phyloP scores from a whole-genome alignment of 2,797 vertebrate species.

The Petrocephalus sullivani region DNA sequence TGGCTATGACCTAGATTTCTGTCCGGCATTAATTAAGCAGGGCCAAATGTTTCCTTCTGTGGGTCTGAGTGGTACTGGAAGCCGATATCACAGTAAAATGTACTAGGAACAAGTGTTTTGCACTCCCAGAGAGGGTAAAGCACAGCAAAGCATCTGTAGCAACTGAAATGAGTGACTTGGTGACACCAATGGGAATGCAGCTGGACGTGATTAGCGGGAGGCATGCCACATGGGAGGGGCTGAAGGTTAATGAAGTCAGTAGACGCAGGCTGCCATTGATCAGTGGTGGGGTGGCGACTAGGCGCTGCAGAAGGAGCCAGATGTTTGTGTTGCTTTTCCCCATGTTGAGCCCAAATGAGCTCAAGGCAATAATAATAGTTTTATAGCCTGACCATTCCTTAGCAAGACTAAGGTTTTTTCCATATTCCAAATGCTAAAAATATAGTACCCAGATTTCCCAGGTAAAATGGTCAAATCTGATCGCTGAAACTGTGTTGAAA shows the following conservation, averaged over 20 bases:
- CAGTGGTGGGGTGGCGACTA: neutral
- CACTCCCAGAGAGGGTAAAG: neutral
- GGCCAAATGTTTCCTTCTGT: neutral
- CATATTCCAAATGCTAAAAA: neutral
- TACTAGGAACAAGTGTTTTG: neutral
- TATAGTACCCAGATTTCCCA: neutral
- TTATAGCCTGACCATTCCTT: neutral
- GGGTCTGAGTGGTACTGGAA: neutral
- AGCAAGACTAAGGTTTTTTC: neutral
- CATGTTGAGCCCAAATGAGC: neutral
- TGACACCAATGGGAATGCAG: neutral
- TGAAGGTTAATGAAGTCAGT: neutral
- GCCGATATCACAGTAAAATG: neutral
- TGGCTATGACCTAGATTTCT: constrained; percentile 19
- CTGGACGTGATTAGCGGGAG: neutral
- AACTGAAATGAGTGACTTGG: neutral
- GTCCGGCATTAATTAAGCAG: constrained; percentile 17
- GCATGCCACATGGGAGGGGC: neutral
- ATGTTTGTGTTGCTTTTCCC: neutral
- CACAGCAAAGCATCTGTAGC: neutral
- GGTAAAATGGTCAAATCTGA: neutral
- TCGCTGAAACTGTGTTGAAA: neutral
- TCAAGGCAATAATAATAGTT: neutral
- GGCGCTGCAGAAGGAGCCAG: neutral
- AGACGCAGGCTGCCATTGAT: neutral